Percentiles rank a stretch among this genome's conserved stretches.
Conservation (phyloP, 1,140 invertebrate genomes). For the Nebria ingens region DNA sequence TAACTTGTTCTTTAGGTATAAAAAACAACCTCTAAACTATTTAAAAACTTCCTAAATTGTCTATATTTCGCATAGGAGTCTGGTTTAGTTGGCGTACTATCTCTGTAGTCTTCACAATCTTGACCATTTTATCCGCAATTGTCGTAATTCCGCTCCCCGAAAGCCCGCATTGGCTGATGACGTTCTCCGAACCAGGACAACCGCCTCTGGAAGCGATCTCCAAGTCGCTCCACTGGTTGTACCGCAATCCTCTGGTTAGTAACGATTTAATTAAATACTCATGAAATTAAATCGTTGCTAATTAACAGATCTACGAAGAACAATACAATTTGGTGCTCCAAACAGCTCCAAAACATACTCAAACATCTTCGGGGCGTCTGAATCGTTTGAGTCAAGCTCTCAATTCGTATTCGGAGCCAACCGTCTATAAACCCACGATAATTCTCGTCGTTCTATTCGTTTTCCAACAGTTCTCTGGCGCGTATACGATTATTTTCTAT, state of each 20-base stretch:
- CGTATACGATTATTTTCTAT: slow-evolving; percentile 59
- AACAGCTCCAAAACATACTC: too few species aligned
- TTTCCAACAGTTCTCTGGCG: slow-evolving; percentile 47
- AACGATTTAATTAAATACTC: too few species aligned
- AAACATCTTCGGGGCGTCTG: not conserved
- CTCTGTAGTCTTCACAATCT: slow-evolving; percentile 33
- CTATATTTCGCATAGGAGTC: slow-evolving; percentile 21
- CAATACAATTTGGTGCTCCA: slow-evolving; percentile 20
- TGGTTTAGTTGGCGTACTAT: slow-evolving; percentile 39
- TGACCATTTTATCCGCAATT: slow-evolving; percentile 31
- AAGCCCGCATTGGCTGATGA: slow-evolving; percentile 45
- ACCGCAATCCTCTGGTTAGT: slow-evolving; percentile 24
- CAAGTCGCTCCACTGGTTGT: slow-evolving; percentile 35
- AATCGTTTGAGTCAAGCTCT: not conserved
- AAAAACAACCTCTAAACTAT: not conserved
- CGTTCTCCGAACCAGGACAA: slow-evolving; percentile 30
- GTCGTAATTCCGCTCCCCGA: slow-evolving; percentile 40
- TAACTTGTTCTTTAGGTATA: slow-evolving; percentile 36
- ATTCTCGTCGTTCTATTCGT: slow-evolving; percentile 41
- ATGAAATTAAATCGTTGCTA: too few species aligned
- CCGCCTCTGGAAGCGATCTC: slow-evolving; percentile 29
- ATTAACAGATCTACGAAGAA: slow-evolving; percentile 32
- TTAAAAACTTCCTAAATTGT: not conserved
- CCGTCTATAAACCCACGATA: slow-evolving; percentile 39
- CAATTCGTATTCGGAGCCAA: slow-evolving; percentile 28